A percentile compares a stretch with the other conserved stretches of the same genome.
These are phyloP conservation scores for Tineola bisselliella DNA, from an alignment of 2,888 invertebrate genomes.

Conservation along the genomic window DNA sequence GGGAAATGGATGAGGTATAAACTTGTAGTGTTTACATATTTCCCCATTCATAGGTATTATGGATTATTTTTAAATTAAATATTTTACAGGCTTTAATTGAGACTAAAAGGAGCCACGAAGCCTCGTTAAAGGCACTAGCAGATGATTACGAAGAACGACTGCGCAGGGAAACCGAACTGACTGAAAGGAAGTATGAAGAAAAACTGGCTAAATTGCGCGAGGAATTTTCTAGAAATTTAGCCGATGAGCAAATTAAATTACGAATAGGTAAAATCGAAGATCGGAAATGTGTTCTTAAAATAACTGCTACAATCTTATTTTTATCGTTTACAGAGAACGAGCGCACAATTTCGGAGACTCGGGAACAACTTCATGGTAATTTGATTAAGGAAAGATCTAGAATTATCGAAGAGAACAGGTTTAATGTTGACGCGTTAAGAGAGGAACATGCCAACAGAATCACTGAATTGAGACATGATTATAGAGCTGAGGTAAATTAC, in stretches of 20 bases:
- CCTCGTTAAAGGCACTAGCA: slow-evolving; percentile 26
- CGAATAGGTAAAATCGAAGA: slow-evolving; percentile 48
- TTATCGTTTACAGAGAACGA: slow-evolving; percentile 39
- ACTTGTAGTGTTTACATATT: not conserved
- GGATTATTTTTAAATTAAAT: too few relatives aligned
- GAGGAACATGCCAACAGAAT: slow-evolving; percentile 69
- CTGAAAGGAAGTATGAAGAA: slow-evolving; percentile 41
- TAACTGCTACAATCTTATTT: not conserved
- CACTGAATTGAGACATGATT: slow-evolving; percentile 71
- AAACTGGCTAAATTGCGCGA: slow-evolving; percentile 52
- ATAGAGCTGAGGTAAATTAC: slow-evolving; percentile 67
- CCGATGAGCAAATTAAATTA: slow-evolving; percentile 54
- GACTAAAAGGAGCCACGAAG: slow-evolving; percentile 25
- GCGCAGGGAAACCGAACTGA: slow-evolving; percentile 29
- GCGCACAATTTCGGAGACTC: slow-evolving; percentile 41
- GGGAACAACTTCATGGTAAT: slow-evolving; percentile 50
- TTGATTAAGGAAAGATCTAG: slow-evolving; percentile 54
- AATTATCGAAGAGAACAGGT: slow-evolving; percentile 63
- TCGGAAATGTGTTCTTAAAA: not conserved
- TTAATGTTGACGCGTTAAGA: slow-evolving; percentile 60
- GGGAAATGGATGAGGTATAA: slow-evolving; percentile 53
- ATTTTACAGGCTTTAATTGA: not conserved
- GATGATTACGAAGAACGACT: slow-evolving; percentile 35
- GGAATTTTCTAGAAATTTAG: slow-evolving; percentile 44
- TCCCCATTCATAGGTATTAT: too few relatives aligned